phyloP scores from a whole-genome alignment of 2,888 invertebrate genomes.

The Drosophila mimica region DNA sequence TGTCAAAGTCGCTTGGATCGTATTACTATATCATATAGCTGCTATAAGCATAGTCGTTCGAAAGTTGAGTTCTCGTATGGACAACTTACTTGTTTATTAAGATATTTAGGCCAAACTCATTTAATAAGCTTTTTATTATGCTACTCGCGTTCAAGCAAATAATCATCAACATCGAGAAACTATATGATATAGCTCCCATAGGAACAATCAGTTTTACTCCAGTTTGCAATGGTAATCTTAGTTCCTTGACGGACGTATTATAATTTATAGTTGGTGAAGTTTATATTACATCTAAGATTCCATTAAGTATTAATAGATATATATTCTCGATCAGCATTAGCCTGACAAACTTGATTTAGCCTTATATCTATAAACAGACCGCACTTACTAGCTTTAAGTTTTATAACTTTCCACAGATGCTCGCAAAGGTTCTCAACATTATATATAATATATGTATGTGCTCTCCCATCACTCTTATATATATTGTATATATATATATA shows the following conservation, averaged over 20 bases:
- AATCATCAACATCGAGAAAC: not conserved
- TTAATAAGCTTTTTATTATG: not conserved
- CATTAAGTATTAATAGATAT: not conserved
- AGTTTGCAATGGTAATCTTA: not conserved
- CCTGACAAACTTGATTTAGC: not conserved
- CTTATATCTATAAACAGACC: not conserved
- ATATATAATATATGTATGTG: not conserved
- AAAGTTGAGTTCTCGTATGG: not conserved
- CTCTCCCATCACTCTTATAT: not conserved
- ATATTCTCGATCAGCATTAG: not conserved
- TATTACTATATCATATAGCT: not conserved
- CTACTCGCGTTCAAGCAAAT: not conserved
- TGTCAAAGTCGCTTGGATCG: not conserved
- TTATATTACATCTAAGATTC: not conserved
- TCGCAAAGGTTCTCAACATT: not conserved
- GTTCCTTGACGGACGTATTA: not conserved
- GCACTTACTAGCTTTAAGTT: not conserved
- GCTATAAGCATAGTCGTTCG: not conserved
- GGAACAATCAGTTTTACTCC: not conserved
- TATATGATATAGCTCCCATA: not conserved
- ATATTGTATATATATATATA: not conserved
- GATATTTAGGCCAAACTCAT: fast-evolving
- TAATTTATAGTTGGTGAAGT: not conserved
- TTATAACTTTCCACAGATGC: not conserved
- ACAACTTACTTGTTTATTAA: not conserved